Base-by-base conservation (phyloP, 2,888 invertebrate genomes). In the Amphipoea oculea region DNA sequence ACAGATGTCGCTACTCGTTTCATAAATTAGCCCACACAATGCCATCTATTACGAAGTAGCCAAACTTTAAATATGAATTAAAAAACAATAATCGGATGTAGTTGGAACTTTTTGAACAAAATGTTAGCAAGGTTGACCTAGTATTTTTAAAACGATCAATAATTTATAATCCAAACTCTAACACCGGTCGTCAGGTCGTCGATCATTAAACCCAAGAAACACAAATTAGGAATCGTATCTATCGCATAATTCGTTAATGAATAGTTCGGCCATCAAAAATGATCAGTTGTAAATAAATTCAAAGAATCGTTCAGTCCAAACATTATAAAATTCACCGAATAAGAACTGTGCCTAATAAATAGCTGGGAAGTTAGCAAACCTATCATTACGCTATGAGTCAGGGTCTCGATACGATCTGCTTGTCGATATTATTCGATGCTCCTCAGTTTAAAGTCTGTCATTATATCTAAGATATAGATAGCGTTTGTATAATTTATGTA, bases 321-420 rank as follows among this genome's bases (percentile, higher is more conserved):
- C 62, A 93, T 92, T 92, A 91, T 91, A 92, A 89, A 92, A 93
- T 94, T 94, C 94, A 92, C 82, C 90, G 94, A 95, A 94, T 89
- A 87, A 87, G 87, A 87, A 92, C 85, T 90, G 89, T 91, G 91
- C 89, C 89, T 92, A 92, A 93, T 94, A 94, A 94, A 93, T 94
- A 93, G 93, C 88, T 72, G 84, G 72, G 85, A 87, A 87, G 90
- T 93, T 92, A 90, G 88, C 87, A 81, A 86, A 93, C 94, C 94
- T 94, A 94, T 95, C 88, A 95, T 95, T 95, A 95, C 89, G 83
- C 89, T 91, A 92, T 94, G 94, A 94, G 90, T 94, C 94, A 94
- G 92, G 88, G 79, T 70, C 71, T 82, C 88, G 93, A 92, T 94
- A 93, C 88, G 87, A 92, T 94, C 92, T 90, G 66, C 71, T 77